A percentile compares a stretch with the other conserved stretches of the same genome.
Evolutionary conservation across 2,888 invertebrate genomes (phyloP).

Genomic region (Dorcus hopei): DNA sequence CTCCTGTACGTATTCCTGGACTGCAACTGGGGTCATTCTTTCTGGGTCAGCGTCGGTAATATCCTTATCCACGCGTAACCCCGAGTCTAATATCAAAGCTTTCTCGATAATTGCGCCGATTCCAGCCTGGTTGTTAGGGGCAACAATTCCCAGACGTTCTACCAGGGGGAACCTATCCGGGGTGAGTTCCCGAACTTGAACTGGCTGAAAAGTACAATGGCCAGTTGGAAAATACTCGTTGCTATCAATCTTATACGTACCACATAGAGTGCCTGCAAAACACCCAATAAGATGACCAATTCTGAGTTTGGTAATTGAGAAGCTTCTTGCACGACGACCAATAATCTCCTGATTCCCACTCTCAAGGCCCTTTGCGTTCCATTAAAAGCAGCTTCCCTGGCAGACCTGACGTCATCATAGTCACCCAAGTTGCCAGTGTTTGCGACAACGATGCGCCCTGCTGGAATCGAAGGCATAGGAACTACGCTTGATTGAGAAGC

Average conservation of each 20-base stretch:
- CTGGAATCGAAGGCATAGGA: constrained; percentile 60
- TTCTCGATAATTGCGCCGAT: constrained; percentile 57
- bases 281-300: constrained; percentile 79
- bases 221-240: not conserved
- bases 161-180: constrained; percentile 60
- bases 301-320: constrained; percentile 70
- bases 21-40: constrained; percentile 79
- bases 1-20: constrained; percentile 69
- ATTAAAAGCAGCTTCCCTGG: constrained; percentile 71
- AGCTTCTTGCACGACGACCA: constrained; percentile 69
- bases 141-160: constrained; percentile 60
- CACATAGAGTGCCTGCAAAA: constrained; percentile 82
- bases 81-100: constrained; percentile 69
- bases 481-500: constrained; percentile 58
- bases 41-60: constrained; percentile 86
- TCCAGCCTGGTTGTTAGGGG: constrained; percentile 50
- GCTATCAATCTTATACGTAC: constrained; percentile 54
- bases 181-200: constrained; percentile 74
- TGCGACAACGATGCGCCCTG: constrained; percentile 65
- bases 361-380: constrained; percentile 78
- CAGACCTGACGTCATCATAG: constrained; percentile 74
- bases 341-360: constrained; percentile 76
- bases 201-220: constrained; percentile 57
- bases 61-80: constrained; percentile 67
- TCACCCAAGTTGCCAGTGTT: constrained; percentile 79